Percentiles rank a stretch among this genome's conserved stretches.
These are phyloP conservation scores for Eclectus roratus DNA, from an alignment of 2,113 vertebrate genomes.

Conservation along the genomic window DNA sequence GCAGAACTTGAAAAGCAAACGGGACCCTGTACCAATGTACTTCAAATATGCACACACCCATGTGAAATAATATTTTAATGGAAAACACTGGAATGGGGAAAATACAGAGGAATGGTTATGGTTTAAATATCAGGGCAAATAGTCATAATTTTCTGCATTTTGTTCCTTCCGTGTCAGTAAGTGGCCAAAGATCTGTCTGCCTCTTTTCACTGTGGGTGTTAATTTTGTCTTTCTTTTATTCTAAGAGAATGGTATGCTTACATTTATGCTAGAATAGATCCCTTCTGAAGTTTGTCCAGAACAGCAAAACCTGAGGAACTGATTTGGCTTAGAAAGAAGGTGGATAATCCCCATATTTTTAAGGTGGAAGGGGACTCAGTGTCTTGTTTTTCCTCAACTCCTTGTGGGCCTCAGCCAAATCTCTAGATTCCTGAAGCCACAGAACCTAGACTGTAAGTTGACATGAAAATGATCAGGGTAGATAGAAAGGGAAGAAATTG, in stretches of 20 bases:
- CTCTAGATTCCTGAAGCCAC: background rate
- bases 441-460: background rate
- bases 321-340: background rate
- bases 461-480: background rate
- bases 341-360: background rate
- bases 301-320: background rate
- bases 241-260: background rate
- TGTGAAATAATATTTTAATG: background rate
- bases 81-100: background rate
- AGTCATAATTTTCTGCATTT: background rate
- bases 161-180: rapidly evolving
- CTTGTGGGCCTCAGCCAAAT: background rate
- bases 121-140: background rate
- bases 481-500: background rate
- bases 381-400: background rate
- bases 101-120: background rate
- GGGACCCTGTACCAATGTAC: background rate
- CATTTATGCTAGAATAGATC: background rate
- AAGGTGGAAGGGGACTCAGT: background rate
- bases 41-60: background rate
- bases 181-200: background rate
- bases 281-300: background rate
- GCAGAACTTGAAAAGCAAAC: background rate
- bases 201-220: background rate
- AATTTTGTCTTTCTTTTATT: background rate